Evolutionary conservation across 2,888 invertebrate species (phyloP).

Genomic region (Pachycephus smyrnensis): DNA sequence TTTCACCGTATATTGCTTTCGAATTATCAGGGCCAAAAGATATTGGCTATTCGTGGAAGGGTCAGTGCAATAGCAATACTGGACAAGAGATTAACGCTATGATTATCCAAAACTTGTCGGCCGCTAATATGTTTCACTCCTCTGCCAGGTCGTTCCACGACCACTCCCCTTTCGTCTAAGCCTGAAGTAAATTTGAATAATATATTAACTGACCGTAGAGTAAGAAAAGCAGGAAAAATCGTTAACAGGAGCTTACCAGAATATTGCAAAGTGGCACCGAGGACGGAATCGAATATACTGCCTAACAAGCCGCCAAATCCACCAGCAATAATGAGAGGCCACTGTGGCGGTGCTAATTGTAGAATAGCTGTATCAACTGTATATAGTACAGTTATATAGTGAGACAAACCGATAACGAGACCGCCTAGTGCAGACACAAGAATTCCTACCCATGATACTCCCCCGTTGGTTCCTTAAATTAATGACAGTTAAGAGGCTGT

Average conservation of each 20-base stretch:
- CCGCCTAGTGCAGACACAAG: slow-evolving; percentile 77
- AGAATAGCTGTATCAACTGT: slow-evolving; percentile 73
- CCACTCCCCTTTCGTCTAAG: slow-evolving; percentile 75
- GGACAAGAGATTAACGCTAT: slow-evolving; percentile 88
- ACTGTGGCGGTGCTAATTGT: slow-evolving; percentile 77
- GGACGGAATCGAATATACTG: slow-evolving; percentile 83
- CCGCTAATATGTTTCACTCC: slow-evolving; percentile 83
- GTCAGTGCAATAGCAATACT: slow-evolving; percentile 80
- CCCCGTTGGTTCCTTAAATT: slow-evolving; percentile 85
- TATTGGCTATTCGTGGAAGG: slow-evolving; percentile 75
- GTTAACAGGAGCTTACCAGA: slow-evolving; percentile 73
- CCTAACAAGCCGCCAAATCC: slow-evolving; percentile 82
- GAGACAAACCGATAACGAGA: slow-evolving; percentile 76
- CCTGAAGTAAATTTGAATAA: slow-evolving; percentile 69
- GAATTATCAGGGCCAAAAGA: slow-evolving; percentile 69
- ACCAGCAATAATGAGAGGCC: slow-evolving; percentile 82
- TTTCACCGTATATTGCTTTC: not conserved
- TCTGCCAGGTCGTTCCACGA: slow-evolving; percentile 79
- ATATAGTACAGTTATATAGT: slow-evolving; percentile 77
- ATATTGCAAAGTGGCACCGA: slow-evolving; percentile 89
- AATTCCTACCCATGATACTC: slow-evolving; percentile 76
- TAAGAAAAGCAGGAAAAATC: slow-evolving; percentile 4
- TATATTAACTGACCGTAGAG: not conserved
- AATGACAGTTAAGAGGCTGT: not conserved
- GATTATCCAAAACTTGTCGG: slow-evolving; percentile 82